Base-by-base conservation (phyloP, 2,113 vertebrate genomes). In the Pantherophis guttatus region DNA sequence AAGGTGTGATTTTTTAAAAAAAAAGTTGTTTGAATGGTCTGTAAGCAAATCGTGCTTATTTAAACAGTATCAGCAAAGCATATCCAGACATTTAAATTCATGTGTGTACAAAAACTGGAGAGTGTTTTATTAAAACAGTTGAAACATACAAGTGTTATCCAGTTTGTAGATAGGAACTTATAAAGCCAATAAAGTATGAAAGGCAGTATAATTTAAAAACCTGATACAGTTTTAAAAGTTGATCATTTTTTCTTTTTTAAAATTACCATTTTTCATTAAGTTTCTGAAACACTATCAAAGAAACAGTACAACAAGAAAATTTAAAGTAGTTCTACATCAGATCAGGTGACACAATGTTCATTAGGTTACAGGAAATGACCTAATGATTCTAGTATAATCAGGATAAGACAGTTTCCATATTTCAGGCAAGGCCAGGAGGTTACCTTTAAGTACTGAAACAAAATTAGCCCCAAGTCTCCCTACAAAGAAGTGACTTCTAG, bases 81-180 rank as follows among this genome's bases (percentile, higher is more conserved):
- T 96, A 96, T 97, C 95, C 95, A 96, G 96, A 93, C 96, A 97
- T 96, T 97, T 96, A 95, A 96, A 97, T 97, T 95, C 96, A 97
- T 96, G 97, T 97, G 95, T 96, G 98, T 97, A 97, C 96, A 95
- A 96, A 97, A 97, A 95, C 95, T 96, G 96, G 96, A 97, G 96
- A 95, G 95, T 94, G 94, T 95, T 97, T 97, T 97, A 96, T 97
- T 98, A 98, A 97, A 97, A 96, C 96, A 97, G 97, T 97, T 96
- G 97, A 98, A 97, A 97, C 97, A 95, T 97, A 97, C 95, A 97
- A 97, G 95, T 95, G 94, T 96, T 97, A 96, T 94, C 96, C 95
- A 94, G 96, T 94, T 96, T 96, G 95, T 94, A 96, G 96, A 94
- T 91, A 97, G 96, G 96, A 95, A 95, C 95, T 95, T 96, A 96